Evolutionary conservation across 2,888 invertebrate species (phyloP), one percentile per base, ranked within the genome.

Genomic region (Pristionchus arcanus): DNA sequence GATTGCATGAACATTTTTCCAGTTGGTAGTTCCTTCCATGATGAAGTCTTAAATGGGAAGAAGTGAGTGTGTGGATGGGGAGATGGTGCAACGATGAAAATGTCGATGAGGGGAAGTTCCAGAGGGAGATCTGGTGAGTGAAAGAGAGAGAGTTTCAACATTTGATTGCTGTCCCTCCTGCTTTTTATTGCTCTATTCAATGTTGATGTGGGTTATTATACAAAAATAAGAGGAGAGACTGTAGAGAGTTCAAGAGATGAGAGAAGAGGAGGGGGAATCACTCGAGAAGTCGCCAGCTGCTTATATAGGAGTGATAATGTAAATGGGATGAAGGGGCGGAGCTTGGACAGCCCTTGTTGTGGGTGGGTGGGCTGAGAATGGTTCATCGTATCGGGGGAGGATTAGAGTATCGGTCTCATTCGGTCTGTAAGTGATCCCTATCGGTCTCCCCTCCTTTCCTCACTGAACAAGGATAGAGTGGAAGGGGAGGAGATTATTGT

Each of bases 1-100:
- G 84, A 92, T 88, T 4, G 91, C 68, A 83, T 85, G 84, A 13
- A 85, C 84, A 59, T 85, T 85, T 31, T 49, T 85, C 84, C 84
- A 85, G 49, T 85, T 59, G 84, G 84, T 85, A 11, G 84, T 85
- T 1, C 59, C 84, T 37, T 85, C 84, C 84, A 85, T 85, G 42
- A 25, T 25, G 49, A 25, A 37, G 3, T 37, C 74, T 74, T 37
- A 74, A 74, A 74, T 74, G 74, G 37, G 25, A 34, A 74, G 74
- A 74, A 25, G 42, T 49, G 28, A 49, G 15, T 81, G 53, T 16
- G 1, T 81, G 81, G n/a, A 81, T n/a, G 37, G 7, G 49, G 7
- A 25, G 7, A 25, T 77, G 25, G 28, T 71, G 34, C n/a, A 28
- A 53, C 81, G n/a, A 81, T 71, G 34, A 34, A 71, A 71, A 68